Evolutionary conservation across 1,140 invertebrate species (phyloP).

Genomic region (Rhopalosiphum maidis): DNA sequence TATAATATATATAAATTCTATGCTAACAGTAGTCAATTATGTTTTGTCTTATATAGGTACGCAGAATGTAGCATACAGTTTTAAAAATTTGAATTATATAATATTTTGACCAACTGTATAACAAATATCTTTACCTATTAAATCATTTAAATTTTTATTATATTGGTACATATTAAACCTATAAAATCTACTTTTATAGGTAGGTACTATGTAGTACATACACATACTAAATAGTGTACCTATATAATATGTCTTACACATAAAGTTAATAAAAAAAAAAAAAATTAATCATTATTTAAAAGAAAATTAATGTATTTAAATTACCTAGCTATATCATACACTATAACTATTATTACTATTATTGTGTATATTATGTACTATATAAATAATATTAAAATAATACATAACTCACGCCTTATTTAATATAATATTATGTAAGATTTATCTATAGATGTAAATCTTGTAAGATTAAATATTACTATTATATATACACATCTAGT

Average conservation of each 20-base stretch:
- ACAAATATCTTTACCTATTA: not conserved
- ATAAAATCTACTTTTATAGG: not conserved
- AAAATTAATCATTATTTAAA: not conserved
- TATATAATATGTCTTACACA: too few relatives aligned
- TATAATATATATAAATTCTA: not conserved
- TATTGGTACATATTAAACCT: not conserved
- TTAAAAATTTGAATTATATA: not conserved
- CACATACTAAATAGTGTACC: not conserved
- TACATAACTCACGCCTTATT: too few relatives aligned
- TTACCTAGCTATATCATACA: too few relatives aligned
- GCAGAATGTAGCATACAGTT: not conserved
- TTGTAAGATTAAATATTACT: too few relatives aligned
- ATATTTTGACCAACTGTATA: too few relatives aligned
- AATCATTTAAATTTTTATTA: too few relatives aligned
- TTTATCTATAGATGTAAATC: too few relatives aligned
- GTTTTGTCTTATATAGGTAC: not conserved
- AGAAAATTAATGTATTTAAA: too few relatives aligned
- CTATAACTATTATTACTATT: too few relatives aligned
- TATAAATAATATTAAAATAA: not conserved
- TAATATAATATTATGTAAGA: too few relatives aligned
- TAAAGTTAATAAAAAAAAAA: not conserved
- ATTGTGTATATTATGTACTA: not conserved
- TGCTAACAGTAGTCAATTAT: not conserved
- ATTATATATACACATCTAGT: too few relatives aligned
- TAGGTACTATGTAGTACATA: not conserved